Evolutionary conservation across 1,140 invertebrate species (phyloP), one percentile per base, ranked within the genome.

Genomic region (Drosophila bocqueti): DNA sequence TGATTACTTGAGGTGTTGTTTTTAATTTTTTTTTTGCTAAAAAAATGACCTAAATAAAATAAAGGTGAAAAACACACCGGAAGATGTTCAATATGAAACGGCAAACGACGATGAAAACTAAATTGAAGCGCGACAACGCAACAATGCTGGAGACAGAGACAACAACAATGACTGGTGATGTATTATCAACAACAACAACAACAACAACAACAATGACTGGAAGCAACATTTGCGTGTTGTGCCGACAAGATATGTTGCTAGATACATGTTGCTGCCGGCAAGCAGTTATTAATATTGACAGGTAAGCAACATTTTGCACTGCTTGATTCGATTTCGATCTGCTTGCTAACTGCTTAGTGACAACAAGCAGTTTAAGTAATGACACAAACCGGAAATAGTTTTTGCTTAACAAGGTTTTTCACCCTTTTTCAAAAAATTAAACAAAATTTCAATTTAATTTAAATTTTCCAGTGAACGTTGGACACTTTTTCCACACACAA

Each of bases 141-240:
- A 36, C 50, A 54, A 9, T 31, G 34, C 11, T 40, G 59, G n/a
- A 31, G n/a, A 16, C 58, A 61, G 36, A 55, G 50, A 24, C 36
- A 66, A 24, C 68, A 43, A 24, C 36, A 69, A 38, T 4, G 38
- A 21, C 40, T 50, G 50, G 18, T 59, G 52, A 46, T 40, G 66
- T 58, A 45, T 57, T 63, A 47, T 34, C 38, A 66, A 38, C 42
- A 75, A 18, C 52, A 65, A 31, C 52, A 66, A 36, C n/a, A n/a
- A 36, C 55, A 45, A 49, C 36, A 65, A 31, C 52, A 66, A 36
- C 55, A 40, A 65, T 46, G 46, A 38, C 24, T 52, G 64, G 42
- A 46, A 68, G 78, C 47, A 73, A 83, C 42, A 68, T 86, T 83
- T 86, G 83, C 54, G 46, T 86, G 34, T 76, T 87, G 66, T 86